Evolutionary conservation across 1,140 invertebrate species (phyloP), one percentile per base, ranked within the genome.

Genomic region (Brachionus asplanchnoidis): DNA sequence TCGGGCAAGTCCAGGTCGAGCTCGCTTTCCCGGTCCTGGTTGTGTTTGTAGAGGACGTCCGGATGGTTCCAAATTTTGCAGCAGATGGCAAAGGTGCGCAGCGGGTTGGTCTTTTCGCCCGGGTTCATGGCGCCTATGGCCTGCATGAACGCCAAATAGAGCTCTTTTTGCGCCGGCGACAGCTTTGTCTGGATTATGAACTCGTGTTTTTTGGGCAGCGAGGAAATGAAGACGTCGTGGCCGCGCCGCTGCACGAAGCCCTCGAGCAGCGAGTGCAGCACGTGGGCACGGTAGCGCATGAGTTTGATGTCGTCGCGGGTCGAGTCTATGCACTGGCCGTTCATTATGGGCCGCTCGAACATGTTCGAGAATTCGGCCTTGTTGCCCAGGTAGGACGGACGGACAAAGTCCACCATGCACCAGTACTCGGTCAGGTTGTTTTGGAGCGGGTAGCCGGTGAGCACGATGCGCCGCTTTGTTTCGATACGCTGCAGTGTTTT

Each of bases 41-140:
- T 88, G 88, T 97, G 95, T 88, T 96, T 94, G 88, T 96, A 96
- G 40, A 99, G 89, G 70, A 99, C 94, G 90, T 99, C 97, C 0
- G 97, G 97, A 91, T 99, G 97, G 89, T 99, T 99, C 97, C 97
- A 99, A 86, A 99, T 99, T 91, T 99, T 99, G 88, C 96, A 98
- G 89, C 97, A 98, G 77, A 99, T 95, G 53, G 97, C 95, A 91
- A 99, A 99, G 4, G 97, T 96, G 7, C 89, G 97, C 97, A 11
- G 99, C 91, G 1, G 97, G 96, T 92, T 99, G 99, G 85, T 87
- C 90, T 6, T 95, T 87, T 85, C 96, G 94, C 32, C 94, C 92
- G 85, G 86, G 28, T 94, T 94, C 9, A 92, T 93, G 66, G 94
- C 91, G 1, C 95, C 93, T 2, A 97, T 94, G 89, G 97, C 95